Percentiles rank a stretch among this genome's conserved stretches.
Evolutionary conservation across 1,140 invertebrate species (phyloP).

Genomic region (Drosophila seguyi): DNA sequence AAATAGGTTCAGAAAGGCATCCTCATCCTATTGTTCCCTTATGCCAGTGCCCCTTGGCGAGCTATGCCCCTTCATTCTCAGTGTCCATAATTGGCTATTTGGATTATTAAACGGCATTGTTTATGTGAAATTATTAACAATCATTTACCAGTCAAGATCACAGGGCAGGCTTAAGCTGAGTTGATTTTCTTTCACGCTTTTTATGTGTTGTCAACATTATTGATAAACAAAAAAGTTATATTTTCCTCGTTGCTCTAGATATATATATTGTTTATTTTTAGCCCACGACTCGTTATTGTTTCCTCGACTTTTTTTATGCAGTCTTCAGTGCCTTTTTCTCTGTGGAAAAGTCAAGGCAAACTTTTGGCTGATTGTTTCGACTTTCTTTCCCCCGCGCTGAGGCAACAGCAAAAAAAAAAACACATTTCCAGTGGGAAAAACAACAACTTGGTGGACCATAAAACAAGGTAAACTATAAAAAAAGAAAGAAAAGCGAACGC

Average conservation of each 20-base stretch:
- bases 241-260: neutral
- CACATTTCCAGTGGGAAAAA: constrained; percentile 13
- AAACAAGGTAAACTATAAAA: constrained; percentile 72
- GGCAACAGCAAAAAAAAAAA: too few relatives aligned
- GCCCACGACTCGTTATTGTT: constrained; percentile 2
- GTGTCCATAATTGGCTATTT: neutral
- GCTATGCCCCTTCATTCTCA: neutral
- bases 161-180: neutral
- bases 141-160: neutral
- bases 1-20: neutral
- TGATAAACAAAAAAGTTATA: constrained; percentile 27
- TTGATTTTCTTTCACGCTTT: neutral
- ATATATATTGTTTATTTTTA: constrained; percentile 4
- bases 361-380: constrained; percentile 60
- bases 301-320: constrained; percentile 7
- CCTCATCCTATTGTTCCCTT: neutral
- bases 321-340: constrained; percentile 3
- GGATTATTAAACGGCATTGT: constrained; percentile 1
- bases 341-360: constrained; percentile 43
- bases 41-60: neutral
- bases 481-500: constrained; percentile 26
- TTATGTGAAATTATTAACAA: neutral
- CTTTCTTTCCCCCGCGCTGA: constrained; percentile 23
- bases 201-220: constrained; percentile 5
- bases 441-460: constrained; percentile 69